Base-by-base conservation (phyloP, 2,888 invertebrate genomes). In the Ditula angustiorana region DNA sequence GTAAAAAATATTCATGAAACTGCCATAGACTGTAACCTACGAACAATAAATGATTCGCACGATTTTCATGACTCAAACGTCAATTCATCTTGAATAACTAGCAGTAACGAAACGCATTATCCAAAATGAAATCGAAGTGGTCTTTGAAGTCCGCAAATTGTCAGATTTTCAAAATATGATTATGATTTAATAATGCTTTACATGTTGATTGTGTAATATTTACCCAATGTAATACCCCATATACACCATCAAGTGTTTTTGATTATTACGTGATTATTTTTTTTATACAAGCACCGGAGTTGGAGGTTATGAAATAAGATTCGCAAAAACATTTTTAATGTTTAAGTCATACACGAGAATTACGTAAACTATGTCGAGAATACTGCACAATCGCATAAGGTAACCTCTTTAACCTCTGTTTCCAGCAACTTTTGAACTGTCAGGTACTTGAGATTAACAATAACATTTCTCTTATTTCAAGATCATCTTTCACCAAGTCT, bases 331-430 rank as follows among this genome's bases (percentile, higher is more conserved):
- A 64, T 69, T 53, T n/a, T 58, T 59, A 50, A 64, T 64, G 73
- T 76, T 63, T 71, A 61, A 58, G 65, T 64, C 47, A 65, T 66
- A 66, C 46, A 64, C 79, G 81, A 68, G 74, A 80, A 80, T 83
- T 80, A 84, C 81, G 76, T 81, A 80, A 85, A 89, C 70, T 74
- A 92, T 92, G 92, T 92, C 92, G 70, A 86, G 92, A 78, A 90
- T 92, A 81, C 85, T 92, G 60, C 89, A 91, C 75, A 87, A 91
- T 79, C 90, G 88, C 66, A 77, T 90, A 77, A 90, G 90, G 92
- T 91, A 79, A 69, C 56, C 44, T 44, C n/a, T 35, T 2, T 10
- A 8, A 16, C n/a, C n/a, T 41, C 41, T 41, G 7, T 41, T 41
- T 19, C 19, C 10, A 2, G 41, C 7, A 41, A 8, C 10, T 41